These are phyloP conservation scores for human (Homo sapiens) DNA, from an alignment of 2,113 vertebrate genomes.

Conservation along the genomic window DNA sequence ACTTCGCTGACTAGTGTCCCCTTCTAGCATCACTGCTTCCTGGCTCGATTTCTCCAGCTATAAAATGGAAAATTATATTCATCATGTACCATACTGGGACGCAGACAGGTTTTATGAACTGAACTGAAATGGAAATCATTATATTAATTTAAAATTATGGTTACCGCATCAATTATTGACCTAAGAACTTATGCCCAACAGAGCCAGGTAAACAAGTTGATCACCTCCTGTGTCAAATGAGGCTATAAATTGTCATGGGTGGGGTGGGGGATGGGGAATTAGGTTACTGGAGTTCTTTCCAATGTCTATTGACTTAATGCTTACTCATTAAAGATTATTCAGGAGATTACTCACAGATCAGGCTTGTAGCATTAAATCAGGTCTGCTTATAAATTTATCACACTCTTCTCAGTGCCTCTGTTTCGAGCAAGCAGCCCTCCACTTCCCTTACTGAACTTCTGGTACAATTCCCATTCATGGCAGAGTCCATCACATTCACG, in stretches of 20 bases:
- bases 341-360: background rate
- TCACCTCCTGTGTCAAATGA: background rate
- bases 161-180: background rate
- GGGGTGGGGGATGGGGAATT: background rate
- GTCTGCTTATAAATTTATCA: background rate
- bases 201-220: background rate
- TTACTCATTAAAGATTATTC: background rate
- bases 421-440: background rate
- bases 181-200: background rate
- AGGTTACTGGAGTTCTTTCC: background rate
- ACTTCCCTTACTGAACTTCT: background rate
- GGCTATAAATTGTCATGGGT: background rate
- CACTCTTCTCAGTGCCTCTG: background rate
- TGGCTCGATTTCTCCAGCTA: background rate
- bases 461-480: background rate
- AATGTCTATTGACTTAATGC: background rate
- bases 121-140: background rate
- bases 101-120: background rate
- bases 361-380: background rate
- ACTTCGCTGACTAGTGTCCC: background rate
- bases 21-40: background rate
- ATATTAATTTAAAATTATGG: background rate
- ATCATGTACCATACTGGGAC: background rate
- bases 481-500: background rate
- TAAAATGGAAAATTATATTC: background rate